Conservation (phyloP, 2,888 invertebrate species). For the Leucophenga montana region DNA sequence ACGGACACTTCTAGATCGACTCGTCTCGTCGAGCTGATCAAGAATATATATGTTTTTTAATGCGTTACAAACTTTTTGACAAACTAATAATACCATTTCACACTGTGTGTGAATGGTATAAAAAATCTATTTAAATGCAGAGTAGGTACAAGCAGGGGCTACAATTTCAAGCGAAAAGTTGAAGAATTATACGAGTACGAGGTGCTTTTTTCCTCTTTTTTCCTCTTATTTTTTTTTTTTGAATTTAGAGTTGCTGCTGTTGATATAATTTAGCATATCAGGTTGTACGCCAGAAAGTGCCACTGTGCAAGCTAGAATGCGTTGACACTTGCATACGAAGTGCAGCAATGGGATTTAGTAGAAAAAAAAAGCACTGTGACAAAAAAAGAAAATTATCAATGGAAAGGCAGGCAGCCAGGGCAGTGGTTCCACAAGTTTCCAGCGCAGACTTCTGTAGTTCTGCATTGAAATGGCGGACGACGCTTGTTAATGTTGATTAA, state of each 20-base stretch:
- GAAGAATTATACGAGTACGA: not conserved
- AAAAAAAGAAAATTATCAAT: not conserved
- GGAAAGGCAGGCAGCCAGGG: too few relatives aligned
- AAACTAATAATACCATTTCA: too few relatives aligned
- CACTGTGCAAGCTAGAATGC: constrained; percentile 56
- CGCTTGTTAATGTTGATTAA: constrained; percentile 61
- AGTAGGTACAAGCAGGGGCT: constrained; percentile 19
- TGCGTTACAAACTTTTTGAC: too few relatives aligned
- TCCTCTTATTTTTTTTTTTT: too few relatives aligned
- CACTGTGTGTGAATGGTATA: too few relatives aligned
- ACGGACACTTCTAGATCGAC: too few relatives aligned
- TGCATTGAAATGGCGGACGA: not conserved
- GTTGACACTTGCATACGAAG: constrained; percentile 54
- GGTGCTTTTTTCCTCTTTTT: too few relatives aligned
- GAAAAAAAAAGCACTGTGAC: not conserved
- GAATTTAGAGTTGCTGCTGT: not conserved
- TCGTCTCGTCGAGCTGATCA: too few relatives aligned
- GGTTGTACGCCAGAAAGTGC: constrained; percentile 23
- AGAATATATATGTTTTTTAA: too few relatives aligned
- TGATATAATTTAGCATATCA: not conserved
- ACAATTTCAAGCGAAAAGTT: constrained; percentile 37
- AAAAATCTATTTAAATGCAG: constrained; percentile 40
- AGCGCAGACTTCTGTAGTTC: not conserved
- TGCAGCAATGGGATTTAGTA: constrained; percentile 29
- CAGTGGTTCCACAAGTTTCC: not conserved